These are phyloP conservation scores for Drosophila pseudotalamancana DNA, from an alignment of 2,888 invertebrate genomes.

Conservation along the genomic window DNA sequence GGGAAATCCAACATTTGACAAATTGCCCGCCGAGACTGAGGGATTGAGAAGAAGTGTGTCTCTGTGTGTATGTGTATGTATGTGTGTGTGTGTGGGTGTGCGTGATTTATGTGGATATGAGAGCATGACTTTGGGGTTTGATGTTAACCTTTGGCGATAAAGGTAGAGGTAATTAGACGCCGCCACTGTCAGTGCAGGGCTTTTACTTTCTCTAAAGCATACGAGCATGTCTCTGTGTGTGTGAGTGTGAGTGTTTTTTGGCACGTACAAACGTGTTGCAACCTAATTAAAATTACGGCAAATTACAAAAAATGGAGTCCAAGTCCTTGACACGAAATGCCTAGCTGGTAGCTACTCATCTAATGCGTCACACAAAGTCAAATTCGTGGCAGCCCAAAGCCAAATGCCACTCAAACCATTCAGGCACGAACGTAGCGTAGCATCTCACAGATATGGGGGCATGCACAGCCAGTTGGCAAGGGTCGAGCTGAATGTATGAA, in stretches of 20 bases:
- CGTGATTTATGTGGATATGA: slow-evolving; percentile 49
- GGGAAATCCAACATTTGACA: slow-evolving; percentile 58
- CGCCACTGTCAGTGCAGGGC: slow-evolving; percentile 22
- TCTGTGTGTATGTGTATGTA: background rate
- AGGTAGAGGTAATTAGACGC: slow-evolving; percentile 63
- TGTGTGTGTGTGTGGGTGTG: background rate
- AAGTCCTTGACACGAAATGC: slow-evolving; percentile 76
- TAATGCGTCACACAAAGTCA: slow-evolving; percentile 65
- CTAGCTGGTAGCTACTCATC: slow-evolving; percentile 25
- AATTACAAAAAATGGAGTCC: slow-evolving; percentile 42
- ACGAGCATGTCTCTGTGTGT: too few species aligned
- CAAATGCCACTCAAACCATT: slow-evolving; percentile 72
- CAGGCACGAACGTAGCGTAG: slow-evolving; percentile 9
- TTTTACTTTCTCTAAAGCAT: slow-evolving; percentile 16
- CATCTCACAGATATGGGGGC: slow-evolving; percentile 12
- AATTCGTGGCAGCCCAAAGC: slow-evolving; percentile 73
- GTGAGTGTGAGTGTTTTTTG: slow-evolving; percentile 51
- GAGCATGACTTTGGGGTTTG: slow-evolving; percentile 14
- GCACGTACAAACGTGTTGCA: slow-evolving; percentile 76
- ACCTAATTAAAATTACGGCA: slow-evolving; percentile 76
- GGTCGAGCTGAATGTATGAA: background rate
- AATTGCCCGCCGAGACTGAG: slow-evolving; percentile 63
- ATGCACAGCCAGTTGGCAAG: slow-evolving; percentile 3
- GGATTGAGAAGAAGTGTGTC: slow-evolving; percentile 11
- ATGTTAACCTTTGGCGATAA: slow-evolving; percentile 37